phyloP scores from a whole-genome alignment of 2,888 invertebrate species.

The Timema cristinae region DNA sequence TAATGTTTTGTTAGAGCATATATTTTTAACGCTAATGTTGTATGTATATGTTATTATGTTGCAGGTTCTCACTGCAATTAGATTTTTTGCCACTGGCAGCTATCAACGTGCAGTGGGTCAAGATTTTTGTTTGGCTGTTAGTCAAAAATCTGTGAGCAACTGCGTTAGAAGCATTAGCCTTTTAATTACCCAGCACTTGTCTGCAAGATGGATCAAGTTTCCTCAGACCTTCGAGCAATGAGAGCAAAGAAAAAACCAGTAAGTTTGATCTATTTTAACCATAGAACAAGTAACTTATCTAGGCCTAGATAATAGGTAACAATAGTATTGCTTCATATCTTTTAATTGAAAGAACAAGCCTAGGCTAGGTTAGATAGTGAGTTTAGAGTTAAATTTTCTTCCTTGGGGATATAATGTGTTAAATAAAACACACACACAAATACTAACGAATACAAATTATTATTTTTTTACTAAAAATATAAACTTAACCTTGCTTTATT shows the following conservation, averaged over 20 bases:
- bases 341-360: no score
- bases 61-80: conserved; percentile 22
- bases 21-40: neutral
- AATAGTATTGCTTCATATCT: no score
- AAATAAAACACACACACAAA: neutral
- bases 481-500: no score
- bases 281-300: no score
- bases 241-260: neutral
- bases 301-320: no score
- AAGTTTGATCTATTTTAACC: neutral
- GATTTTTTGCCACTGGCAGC: conserved; percentile 23
- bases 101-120: conserved; percentile 22
- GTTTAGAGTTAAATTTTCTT: no score
- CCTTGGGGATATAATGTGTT: neutral
- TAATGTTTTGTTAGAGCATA: neutral
- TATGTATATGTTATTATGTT: neutral
- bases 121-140: conserved; percentile 18
- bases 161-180: conserved; percentile 15
- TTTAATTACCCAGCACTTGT: conserved; percentile 17
- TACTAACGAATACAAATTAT: no score
- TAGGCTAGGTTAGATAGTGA: no score
- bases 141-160: conserved; percentile 15
- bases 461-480: no score
- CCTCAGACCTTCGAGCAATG: neutral
- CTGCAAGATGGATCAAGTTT: conserved; percentile 25